Conservation (phyloP, 2,797 vertebrate genomes). For the Malacoctenus gilli region DNA sequence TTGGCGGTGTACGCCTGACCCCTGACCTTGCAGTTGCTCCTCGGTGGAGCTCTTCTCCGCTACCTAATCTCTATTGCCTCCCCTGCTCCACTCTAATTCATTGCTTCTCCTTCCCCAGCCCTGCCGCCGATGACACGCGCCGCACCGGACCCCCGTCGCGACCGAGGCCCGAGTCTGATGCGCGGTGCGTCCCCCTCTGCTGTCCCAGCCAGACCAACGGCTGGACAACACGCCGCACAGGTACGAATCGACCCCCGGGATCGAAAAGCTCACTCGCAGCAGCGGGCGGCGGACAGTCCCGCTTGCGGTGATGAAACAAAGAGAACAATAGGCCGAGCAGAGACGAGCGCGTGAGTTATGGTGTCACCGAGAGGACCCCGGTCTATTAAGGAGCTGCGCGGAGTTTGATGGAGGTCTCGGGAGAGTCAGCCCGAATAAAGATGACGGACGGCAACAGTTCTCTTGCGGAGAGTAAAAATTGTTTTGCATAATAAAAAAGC, state of each 20-base stretch:
- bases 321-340: slow-evolving; percentile 58
- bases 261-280: slow-evolving; percentile 15
- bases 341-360: slow-evolving; percentile 68
- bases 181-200: slow-evolving; percentile 42
- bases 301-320: slow-evolving; percentile 29
- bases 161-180: slow-evolving; percentile 62
- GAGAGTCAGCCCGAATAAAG: slow-evolving; percentile 74
- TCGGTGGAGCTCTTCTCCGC: slow-evolving; percentile 68
- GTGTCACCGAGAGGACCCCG: slow-evolving; percentile 64
- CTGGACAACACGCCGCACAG: slow-evolving; percentile 5
- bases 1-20: slow-evolving; percentile 76
- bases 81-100: slow-evolving; percentile 80
- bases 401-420: slow-evolving; percentile 66
- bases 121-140: slow-evolving; percentile 61
- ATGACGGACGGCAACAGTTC: slow-evolving; percentile 58
- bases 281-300: slow-evolving; percentile 17
- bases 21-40: slow-evolving; percentile 68
- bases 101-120: slow-evolving; percentile 72
- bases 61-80: slow-evolving; percentile 81
- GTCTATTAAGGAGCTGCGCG: slow-evolving; percentile 71
- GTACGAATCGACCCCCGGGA: slow-evolving; percentile 11
- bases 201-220: too few relatives aligned
- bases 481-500: slow-evolving; percentile 70
- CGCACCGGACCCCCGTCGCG: slow-evolving; percentile 59
- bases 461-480: slow-evolving; percentile 35